phyloP scores from a whole-genome alignment of 2,113 vertebrate genomes.

The Hipposideros armiger region DNA sequence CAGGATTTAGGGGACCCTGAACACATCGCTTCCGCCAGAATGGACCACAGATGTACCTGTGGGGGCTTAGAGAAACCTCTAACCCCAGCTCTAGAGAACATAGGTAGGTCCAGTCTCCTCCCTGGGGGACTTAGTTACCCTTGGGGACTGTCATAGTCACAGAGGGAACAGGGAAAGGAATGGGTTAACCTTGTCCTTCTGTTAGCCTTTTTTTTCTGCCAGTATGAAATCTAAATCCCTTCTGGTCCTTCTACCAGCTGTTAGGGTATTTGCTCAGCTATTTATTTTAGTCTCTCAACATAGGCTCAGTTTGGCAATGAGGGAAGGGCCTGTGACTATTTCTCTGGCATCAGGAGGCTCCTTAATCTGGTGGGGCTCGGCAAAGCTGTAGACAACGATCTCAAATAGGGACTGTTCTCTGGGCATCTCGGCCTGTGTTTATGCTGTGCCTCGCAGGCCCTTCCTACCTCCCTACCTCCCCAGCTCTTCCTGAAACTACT shows the following conservation, averaged over 20 bases:
- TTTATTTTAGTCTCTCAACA: conserved; percentile 5
- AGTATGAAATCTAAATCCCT: neutral
- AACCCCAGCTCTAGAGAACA: neutral
- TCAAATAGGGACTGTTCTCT: neutral
- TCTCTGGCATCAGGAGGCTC: neutral
- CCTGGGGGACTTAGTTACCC: neutral
- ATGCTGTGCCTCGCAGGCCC: neutral
- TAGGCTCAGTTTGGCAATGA: neutral
- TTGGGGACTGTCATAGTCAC: neutral
- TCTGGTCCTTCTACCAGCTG: conserved; percentile 42
- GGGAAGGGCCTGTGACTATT: neutral
- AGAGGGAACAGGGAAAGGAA: neutral
- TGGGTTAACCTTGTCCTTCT: neutral
- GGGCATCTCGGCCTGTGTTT: neutral
- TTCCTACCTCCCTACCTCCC: neutral
- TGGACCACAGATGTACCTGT: neutral
- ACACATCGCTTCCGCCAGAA: neutral
- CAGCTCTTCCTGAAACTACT: no score
- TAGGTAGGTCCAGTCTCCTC: neutral
- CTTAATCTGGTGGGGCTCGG: neutral
- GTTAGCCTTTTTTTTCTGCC: neutral
- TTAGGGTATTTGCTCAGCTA: neutral
- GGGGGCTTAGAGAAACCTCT: neutral
- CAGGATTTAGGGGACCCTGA: neutral
- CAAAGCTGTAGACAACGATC: neutral